A percentile compares a stretch with the other conserved stretches of the same genome.
Conservation (phyloP, 2,888 invertebrate genomes). For the Iselma pallidipennis region DNA sequence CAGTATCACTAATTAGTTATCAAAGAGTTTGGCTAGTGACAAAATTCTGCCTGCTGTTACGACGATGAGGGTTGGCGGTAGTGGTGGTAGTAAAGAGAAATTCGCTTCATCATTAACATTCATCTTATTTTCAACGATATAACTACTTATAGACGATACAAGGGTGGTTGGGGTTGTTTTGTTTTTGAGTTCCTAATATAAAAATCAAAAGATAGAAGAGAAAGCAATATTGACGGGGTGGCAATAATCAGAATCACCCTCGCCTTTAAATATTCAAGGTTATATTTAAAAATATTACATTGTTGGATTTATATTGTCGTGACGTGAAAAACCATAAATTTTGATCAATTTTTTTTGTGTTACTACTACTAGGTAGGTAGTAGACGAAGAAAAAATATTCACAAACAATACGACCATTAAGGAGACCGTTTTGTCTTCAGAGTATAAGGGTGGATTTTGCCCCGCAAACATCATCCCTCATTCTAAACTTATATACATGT, state of each 20-base stretch:
- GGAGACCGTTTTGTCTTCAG: constrained; percentile 27
- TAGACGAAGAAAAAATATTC: constrained; percentile 32
- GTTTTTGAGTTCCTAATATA: too few relatives aligned
- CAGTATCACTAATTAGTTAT: constrained; percentile 65
- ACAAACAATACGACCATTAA: constrained; percentile 39
- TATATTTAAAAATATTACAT: constrained; percentile 45
- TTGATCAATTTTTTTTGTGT: constrained; percentile 37
- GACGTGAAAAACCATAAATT: constrained; percentile 48
- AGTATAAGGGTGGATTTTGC: constrained; percentile 25
- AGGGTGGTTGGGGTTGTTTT: too few relatives aligned
- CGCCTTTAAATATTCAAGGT: constrained; percentile 20
- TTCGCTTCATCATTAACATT: constrained; percentile 29
- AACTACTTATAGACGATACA: not conserved
- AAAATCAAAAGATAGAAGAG: too few relatives aligned
- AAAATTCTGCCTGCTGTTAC: constrained; percentile 44
- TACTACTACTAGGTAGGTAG: not conserved
- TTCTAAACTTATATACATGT: constrained; percentile 6
- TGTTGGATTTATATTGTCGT: constrained; percentile 47
- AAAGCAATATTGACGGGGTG: not conserved
- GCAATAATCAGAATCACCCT: constrained; percentile 12
- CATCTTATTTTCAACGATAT: constrained; percentile 10
- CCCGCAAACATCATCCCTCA: constrained; percentile 19
- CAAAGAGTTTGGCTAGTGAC: constrained; percentile 60
- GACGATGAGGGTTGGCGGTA: constrained; percentile 52
- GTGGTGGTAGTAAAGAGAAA: constrained; percentile 55